A percentile compares a stretch with the other conserved stretches of the same genome.
Conservation (phyloP, 2,888 invertebrate genomes). For the Villa cingulata region DNA sequence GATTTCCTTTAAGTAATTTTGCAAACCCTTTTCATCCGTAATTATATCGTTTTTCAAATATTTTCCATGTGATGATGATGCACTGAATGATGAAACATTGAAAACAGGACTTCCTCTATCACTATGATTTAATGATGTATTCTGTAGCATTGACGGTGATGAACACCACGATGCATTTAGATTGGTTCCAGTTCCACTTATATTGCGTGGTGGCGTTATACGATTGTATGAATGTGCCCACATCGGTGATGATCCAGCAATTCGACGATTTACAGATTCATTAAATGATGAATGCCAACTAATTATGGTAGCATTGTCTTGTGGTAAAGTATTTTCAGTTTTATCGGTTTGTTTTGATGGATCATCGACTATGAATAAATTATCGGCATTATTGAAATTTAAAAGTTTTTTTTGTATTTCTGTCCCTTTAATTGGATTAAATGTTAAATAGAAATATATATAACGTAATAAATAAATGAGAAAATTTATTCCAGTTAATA, state of each 20-base stretch:
- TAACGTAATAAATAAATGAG: slow-evolving; percentile 40
- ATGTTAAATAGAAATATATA: slow-evolving; percentile 32
- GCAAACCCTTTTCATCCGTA: slow-evolving; percentile 37
- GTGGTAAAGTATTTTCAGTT: not conserved
- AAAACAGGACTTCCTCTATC: slow-evolving; percentile 21
- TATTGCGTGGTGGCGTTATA: slow-evolving; percentile 21
- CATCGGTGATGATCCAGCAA: slow-evolving; percentile 23
- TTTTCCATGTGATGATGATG: slow-evolving; percentile 30
- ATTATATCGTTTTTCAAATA: slow-evolving; percentile 35
- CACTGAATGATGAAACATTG: slow-evolving; percentile 25
- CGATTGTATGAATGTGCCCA: slow-evolving; percentile 19
- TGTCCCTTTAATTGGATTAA: slow-evolving; percentile 37
- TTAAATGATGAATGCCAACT: slow-evolving; percentile 36
- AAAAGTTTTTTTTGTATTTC: slow-evolving; percentile 41
- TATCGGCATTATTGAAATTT: slow-evolving; percentile 37
- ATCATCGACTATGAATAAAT: slow-evolving; percentile 21
- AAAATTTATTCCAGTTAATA: slow-evolving; percentile 38
- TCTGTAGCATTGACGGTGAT: slow-evolving; percentile 23
- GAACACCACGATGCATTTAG: slow-evolving; percentile 23
- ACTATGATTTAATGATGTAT: slow-evolving; percentile 24
- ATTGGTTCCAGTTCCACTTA: slow-evolving; percentile 21
- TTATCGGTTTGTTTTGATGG: not conserved
- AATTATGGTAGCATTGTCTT: slow-evolving; percentile 24
- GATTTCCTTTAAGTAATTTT: slow-evolving; percentile 35
- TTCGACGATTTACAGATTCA: slow-evolving; percentile 18